These are phyloP conservation scores for Xylophagus ater DNA, from an alignment of 2,888 invertebrate species.

Conservation along the genomic window DNA sequence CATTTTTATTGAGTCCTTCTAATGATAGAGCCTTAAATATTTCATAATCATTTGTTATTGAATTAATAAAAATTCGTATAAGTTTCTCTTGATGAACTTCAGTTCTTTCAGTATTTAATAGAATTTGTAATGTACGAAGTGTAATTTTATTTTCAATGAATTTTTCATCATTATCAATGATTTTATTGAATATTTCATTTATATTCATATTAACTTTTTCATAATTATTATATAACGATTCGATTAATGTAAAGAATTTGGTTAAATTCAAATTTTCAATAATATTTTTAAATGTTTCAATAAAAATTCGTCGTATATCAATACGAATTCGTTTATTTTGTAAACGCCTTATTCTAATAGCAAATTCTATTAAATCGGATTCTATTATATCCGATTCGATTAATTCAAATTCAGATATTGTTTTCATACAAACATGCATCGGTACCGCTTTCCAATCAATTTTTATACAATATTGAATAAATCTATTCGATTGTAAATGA, in stretches of 20 bases:
- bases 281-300: slow-evolving; percentile 3
- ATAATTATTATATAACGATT: background rate
- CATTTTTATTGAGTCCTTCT: background rate
- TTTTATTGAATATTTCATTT: background rate
- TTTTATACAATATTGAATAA: slow-evolving; percentile 16
- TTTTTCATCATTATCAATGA: background rate
- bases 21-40: no score
- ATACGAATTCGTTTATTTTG: slow-evolving; percentile 10
- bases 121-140: background rate
- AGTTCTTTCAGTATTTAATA: background rate
- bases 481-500: slow-evolving; percentile 16
- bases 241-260: slow-evolving; percentile 2
- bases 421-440: slow-evolving; percentile 25
- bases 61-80: no score
- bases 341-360: slow-evolving; percentile 2
- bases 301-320: slow-evolving; percentile 3
- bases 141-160: background rate
- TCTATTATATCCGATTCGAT: background rate
- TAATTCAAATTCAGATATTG: background rate
- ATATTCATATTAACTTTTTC: background rate
- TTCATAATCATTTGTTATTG: background rate
- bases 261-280: background rate
- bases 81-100: background rate
- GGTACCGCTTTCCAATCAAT: slow-evolving; percentile 32
- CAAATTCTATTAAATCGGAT: slow-evolving; percentile 4